Percentiles rank a stretch among this genome's conserved stretches.
These are phyloP conservation scores for Stomatorhinus ivindoensis DNA, from an alignment of 2,113 vertebrate genomes.

Conservation along the genomic window DNA sequence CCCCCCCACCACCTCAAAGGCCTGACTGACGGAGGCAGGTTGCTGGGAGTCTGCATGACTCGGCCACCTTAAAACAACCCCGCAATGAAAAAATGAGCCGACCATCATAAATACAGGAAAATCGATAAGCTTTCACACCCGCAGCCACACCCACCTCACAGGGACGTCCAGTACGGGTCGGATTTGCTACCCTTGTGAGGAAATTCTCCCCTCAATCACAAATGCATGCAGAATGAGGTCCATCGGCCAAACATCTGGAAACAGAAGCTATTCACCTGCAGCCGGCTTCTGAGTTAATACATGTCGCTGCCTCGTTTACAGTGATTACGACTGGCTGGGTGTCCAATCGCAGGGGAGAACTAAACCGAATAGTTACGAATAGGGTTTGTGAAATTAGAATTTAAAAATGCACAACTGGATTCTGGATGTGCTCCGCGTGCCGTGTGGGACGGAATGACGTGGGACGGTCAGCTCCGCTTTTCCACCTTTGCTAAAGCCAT, in stretches of 20 bases:
- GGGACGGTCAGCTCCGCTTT: neutral
- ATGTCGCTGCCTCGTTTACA: neutral
- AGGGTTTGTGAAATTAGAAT: neutral
- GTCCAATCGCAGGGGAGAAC: neutral
- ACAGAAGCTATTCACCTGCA: neutral
- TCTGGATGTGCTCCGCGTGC: neutral
- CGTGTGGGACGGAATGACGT: neutral
- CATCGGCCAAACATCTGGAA: neutral
- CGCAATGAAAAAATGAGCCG: neutral
- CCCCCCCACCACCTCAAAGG: neutral
- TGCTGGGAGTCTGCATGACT: neutral
- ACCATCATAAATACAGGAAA: neutral
- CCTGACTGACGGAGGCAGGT: neutral
- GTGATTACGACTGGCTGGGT: neutral
- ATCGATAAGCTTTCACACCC: neutral
- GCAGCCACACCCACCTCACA: neutral
- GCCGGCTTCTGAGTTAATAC: neutral
- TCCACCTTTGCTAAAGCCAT: neutral
- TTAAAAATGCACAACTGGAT: neutral
- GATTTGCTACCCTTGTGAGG: neutral
- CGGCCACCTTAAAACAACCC: neutral
- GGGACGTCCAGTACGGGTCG: neutral
- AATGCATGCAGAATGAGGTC: neutral
- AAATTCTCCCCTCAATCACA: neutral
- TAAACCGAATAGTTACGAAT: neutral